Base-by-base conservation (phyloP, 2,888 invertebrate genomes). In the Lydus trimaculatus region DNA sequence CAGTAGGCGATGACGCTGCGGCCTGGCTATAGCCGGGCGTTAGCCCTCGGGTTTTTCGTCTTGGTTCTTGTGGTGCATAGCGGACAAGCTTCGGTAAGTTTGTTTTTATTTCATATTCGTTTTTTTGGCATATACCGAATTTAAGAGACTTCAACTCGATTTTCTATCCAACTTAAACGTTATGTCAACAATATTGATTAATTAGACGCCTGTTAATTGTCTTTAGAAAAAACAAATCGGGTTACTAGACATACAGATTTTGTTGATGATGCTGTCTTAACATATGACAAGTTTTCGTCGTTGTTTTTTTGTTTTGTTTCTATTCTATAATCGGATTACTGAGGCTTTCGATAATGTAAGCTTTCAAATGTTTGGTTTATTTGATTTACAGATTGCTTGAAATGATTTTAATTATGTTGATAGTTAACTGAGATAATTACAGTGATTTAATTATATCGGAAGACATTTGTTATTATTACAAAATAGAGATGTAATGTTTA, bases 1-100 rank as follows among this genome's bases (percentile, higher is more conserved):
- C 84, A 85, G 85, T 85, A 82, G 81, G 83, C 83, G 77, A 85
- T 85, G 84, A 82, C 84, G 85, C 84, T 82, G 84, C 84, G 84
- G 82, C 81, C 81, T 81, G 83, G 83, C 76, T 80, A 81, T 82
- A 82, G 84, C 83, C 84, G 83, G 84, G 83, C 81, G 77, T 76
- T 81, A 69, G 82, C 80, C 81, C 80, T 81, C 73, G 78, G 78
- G 65, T 63, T 80, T 74, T 73, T 80, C 71, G 72, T 81, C 68
- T 72, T 81, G 73, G 75, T 80, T 75, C 73, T 79, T 76, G 68
- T 80, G 72, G 81, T 81, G 80, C 70, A 73, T 63, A 65, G 67
- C 61, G 76, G 70, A 67, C 75, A 79, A 48, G 73, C 78, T 64
- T 67, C 70, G 82, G 82, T 82, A 76, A 82, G 82, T 81, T 65